A percentile compares a stretch with the other conserved stretches of the same genome.
Evolutionary conservation across 2,113 vertebrate species (phyloP).

Genomic region (Tachycineta bicolor): DNA sequence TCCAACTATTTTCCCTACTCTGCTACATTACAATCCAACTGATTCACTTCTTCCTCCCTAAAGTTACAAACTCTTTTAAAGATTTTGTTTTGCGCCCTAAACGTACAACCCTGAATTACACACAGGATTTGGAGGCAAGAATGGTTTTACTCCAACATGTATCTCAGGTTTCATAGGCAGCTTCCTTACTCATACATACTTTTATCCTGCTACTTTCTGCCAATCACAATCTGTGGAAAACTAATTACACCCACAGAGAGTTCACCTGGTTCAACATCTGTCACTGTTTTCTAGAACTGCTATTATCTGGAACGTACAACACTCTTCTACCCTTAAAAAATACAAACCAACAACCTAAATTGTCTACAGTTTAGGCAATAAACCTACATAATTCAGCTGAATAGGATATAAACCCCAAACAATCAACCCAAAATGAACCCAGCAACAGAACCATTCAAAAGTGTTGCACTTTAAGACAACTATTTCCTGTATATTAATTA

Average conservation of each 20-base stretch:
- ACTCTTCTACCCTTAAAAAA: background rate
- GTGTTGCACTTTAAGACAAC: background rate
- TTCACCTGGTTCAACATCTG: background rate
- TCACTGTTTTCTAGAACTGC: background rate
- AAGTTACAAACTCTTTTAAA: background rate
- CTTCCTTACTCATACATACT: background rate
- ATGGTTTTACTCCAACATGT: background rate
- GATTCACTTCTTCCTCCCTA: background rate
- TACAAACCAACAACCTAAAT: background rate
- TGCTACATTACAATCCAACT: background rate
- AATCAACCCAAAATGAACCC: background rate
- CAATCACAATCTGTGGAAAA: background rate
- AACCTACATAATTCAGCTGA: background rate
- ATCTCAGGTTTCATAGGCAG: background rate
- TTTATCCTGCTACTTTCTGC: background rate
- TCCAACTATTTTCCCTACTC: background rate
- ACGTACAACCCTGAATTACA: background rate
- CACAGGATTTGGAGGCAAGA: background rate
- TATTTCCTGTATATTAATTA: background rate
- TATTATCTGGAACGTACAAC: background rate
- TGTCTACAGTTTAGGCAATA: background rate
- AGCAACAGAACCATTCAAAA: background rate
- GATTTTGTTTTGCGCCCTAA: background rate
- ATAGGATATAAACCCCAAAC: background rate
- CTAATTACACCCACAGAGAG: background rate